A percentile compares a stretch with the other conserved stretches of the same genome.
Conservation (phyloP, 2,797 vertebrate genomes). For the Amniataba percoides region DNA sequence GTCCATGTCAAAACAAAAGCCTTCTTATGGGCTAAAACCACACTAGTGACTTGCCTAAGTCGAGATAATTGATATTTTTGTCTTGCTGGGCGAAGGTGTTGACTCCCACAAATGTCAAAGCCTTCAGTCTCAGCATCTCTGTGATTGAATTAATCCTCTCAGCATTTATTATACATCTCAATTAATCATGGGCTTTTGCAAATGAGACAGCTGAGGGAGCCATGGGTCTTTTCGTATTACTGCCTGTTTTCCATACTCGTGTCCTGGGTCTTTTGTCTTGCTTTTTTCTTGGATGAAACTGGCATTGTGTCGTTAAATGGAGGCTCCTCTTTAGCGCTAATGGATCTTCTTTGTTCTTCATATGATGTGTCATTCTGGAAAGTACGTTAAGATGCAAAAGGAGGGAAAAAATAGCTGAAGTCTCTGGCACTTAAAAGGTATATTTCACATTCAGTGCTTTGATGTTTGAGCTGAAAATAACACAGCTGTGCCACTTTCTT, state of each 20-base stretch:
- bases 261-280: slow-evolving; percentile 38
- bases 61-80: slow-evolving; percentile 54
- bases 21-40: background rate
- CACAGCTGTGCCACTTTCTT: slow-evolving; percentile 21
- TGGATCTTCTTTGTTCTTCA: slow-evolving; percentile 41
- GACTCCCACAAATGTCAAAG: slow-evolving; percentile 56
- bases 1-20: slow-evolving; percentile 26
- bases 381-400: slow-evolving; percentile 36
- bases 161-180: slow-evolving; percentile 56
- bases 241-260: slow-evolving; percentile 10
- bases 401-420: slow-evolving; percentile 3
- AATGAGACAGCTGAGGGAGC: slow-evolving; percentile 42
- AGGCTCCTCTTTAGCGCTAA: slow-evolving; percentile 38
- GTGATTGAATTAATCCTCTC: slow-evolving; percentile 55
- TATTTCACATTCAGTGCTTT: slow-evolving; percentile 41
- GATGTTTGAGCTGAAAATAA: slow-evolving; percentile 48
- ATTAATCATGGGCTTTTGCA: slow-evolving; percentile 62
- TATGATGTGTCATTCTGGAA: slow-evolving; percentile 37
- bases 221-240: background rate
- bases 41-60: slow-evolving; percentile 5
- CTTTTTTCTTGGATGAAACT: slow-evolving; percentile 23
- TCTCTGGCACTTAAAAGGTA: slow-evolving; percentile 23
- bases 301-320: slow-evolving; percentile 41
- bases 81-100: slow-evolving; percentile 43
- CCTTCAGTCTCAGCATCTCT: slow-evolving; percentile 34